A percentile compares a stretch with the other conserved stretches of the same genome.
These are phyloP conservation scores for Microctenopoma lineatum DNA, from an alignment of 2,797 vertebrate genomes.

Conservation along the genomic window DNA sequence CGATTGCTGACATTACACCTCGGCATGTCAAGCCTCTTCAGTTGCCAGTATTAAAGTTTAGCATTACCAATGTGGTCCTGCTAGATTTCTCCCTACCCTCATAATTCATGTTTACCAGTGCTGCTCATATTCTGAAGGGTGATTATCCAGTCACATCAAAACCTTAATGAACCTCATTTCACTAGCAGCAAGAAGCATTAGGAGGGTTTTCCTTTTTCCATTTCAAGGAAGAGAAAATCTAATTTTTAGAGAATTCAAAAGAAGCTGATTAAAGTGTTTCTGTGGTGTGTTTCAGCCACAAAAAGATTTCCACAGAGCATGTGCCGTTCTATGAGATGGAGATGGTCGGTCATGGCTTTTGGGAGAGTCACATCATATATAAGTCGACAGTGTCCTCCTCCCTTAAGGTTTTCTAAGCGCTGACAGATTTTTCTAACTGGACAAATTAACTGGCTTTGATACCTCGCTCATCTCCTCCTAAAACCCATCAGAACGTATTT, in stretches of 20 bases:
- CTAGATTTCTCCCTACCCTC: constrained; percentile 6
- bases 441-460: constrained; percentile 79
- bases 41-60: constrained; percentile 58
- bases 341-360: constrained; percentile 55
- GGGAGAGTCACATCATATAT: constrained; percentile 58
- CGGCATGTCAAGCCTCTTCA: constrained; percentile 53
- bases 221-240: constrained; percentile 45
- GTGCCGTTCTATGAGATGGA: constrained; percentile 17
- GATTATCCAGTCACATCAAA: constrained; percentile 70
- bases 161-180: constrained; percentile 58
- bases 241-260: constrained; percentile 61
- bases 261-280: constrained; percentile 68
- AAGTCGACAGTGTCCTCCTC: constrained; percentile 67
- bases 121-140: constrained; percentile 62
- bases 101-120: constrained; percentile 64
- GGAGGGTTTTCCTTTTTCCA: constrained; percentile 31
- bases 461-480: constrained; percentile 69
- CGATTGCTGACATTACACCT: constrained; percentile 78
- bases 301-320: constrained; percentile 20
- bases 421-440: constrained; percentile 65
- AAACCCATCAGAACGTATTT: constrained; percentile 76
- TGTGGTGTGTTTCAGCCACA: constrained; percentile 22
- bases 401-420: constrained; percentile 54
- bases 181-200: constrained; percentile 44
- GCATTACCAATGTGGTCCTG: constrained; percentile 65